Percentiles rank a stretch among this genome's conserved stretches.
Evolutionary conservation across 2,113 vertebrate species (phyloP).

Genomic region (Neopipo cinnamomea): DNA sequence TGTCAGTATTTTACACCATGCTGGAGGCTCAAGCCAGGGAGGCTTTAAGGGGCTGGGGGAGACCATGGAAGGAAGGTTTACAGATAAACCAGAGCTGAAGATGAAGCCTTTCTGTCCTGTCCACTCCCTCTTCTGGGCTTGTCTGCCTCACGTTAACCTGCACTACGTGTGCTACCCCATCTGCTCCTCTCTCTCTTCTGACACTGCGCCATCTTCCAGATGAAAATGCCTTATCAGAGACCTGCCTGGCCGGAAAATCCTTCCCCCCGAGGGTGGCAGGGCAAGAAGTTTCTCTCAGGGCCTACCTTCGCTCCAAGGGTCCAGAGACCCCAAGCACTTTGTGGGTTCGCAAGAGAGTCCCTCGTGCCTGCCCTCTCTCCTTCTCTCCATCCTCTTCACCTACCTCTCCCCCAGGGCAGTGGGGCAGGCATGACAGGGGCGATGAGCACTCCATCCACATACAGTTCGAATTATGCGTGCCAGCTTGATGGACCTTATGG

Average conservation of each 20-base stretch:
- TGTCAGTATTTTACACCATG: conserved; percentile 15
- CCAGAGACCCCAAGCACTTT: conserved; percentile 22
- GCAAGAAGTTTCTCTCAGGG: conserved; percentile 59
- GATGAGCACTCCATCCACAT: not conserved
- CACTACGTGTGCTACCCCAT: not conserved
- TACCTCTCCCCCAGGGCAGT: not conserved
- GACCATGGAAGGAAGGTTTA: not conserved
- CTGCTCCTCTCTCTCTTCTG: conserved; percentile 1
- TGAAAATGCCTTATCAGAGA: conserved; percentile 69
- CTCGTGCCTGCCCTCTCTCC: not conserved
- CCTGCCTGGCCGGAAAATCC: not conserved
- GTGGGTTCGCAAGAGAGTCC: not conserved
- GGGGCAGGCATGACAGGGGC: not conserved
- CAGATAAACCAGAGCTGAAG: conserved; percentile 12
- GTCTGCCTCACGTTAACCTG: not conserved
- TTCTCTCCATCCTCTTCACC: not conserved
- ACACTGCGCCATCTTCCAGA: conserved; percentile 36
- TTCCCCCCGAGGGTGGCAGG: not conserved
- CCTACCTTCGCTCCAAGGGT: conserved; percentile 1
- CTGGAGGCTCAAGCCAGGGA: not conserved
- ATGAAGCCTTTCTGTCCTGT: not conserved
- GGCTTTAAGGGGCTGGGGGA: not conserved
- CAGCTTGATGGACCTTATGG: not conserved
- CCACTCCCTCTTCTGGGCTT: not conserved
- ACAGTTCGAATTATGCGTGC: not conserved